A percentile compares a stretch with the other conserved stretches of the same genome.
Conservation (phyloP, 2,888 invertebrate species). For the Griposia aprilina region DNA sequence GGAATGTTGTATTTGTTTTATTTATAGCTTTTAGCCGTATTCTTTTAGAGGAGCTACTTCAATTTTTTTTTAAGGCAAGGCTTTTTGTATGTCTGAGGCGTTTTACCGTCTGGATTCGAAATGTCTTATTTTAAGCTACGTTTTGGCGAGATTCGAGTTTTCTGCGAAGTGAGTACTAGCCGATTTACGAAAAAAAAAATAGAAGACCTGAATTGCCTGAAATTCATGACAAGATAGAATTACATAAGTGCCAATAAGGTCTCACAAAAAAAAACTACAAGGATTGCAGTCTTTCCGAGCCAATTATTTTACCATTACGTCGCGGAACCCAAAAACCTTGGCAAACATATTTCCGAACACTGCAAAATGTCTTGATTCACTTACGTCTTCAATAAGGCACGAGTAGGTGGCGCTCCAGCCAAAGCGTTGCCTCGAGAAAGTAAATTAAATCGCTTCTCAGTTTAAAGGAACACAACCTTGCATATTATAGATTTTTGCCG, state of each 20-base stretch:
- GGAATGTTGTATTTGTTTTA: slow-evolving; percentile 56
- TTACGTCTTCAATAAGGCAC: slow-evolving; percentile 45
- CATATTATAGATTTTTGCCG: slow-evolving; percentile 55
- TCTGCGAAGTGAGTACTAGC: neutral
- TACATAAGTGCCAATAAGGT: neutral
- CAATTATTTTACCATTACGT: neutral
- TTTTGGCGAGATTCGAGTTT: slow-evolving; percentile 11
- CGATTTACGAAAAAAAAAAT: neutral
- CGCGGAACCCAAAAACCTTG: neutral
- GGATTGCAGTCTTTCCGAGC: neutral
- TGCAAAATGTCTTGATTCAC: slow-evolving; percentile 51
- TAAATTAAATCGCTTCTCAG: slow-evolving; percentile 55
- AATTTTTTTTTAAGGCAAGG: slow-evolving; percentile 19
- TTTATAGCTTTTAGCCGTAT: slow-evolving; percentile 33
- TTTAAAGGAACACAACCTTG: slow-evolving; percentile 61
- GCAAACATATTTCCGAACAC: slow-evolving; percentile 23
- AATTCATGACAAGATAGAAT: neutral
- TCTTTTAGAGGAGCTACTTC: slow-evolving; percentile 6
- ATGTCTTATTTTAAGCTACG: slow-evolving; percentile 1
- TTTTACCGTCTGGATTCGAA: neutral
- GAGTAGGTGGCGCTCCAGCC: slow-evolving; percentile 28
- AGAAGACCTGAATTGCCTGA: neutral
- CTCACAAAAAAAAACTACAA: neutral
- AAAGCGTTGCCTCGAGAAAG: slow-evolving; percentile 38
- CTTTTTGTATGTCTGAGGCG: neutral